Evolutionary conservation across 2,888 invertebrate genomes (phyloP).

Genomic region (Altica lythri): DNA sequence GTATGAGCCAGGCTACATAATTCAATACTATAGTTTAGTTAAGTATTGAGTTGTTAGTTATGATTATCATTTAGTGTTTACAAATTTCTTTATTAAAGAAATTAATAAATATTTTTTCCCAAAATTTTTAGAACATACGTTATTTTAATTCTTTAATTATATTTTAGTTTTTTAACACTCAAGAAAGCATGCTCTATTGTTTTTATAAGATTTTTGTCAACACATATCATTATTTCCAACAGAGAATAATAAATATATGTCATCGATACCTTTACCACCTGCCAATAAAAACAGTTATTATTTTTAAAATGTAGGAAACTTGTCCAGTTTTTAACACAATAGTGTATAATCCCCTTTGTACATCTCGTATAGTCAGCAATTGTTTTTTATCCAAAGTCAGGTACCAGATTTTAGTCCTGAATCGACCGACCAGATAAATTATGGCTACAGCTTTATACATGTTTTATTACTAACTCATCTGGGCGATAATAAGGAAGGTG

Average conservation of each 20-base stretch:
- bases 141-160: too few species aligned
- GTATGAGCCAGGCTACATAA: too few species aligned
- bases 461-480: background rate
- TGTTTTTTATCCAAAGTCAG: conserved; percentile 24
- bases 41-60: too few species aligned
- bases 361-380: conserved; percentile 10
- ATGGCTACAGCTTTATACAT: background rate
- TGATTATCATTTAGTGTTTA: too few species aligned
- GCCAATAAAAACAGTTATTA: conserved; percentile 24
- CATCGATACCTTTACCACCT: conserved; percentile 16
- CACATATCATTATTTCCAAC: too few species aligned
- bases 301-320: conserved; percentile 12
- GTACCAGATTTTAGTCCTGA: conserved; percentile 12
- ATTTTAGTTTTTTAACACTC: too few species aligned
- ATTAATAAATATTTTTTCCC: too few species aligned
- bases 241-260: conserved; percentile 1
- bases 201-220: too few species aligned
- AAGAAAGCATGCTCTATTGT: too few species aligned
- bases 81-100: too few species aligned
- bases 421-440: conserved; percentile 5
- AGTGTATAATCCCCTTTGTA: conserved; percentile 20
- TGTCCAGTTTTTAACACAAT: conserved; percentile 18
- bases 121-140: too few species aligned
- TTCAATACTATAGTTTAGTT: too few species aligned
- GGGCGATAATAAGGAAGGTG: conserved; percentile 26